phyloP scores from a whole-genome alignment of 2,888 invertebrate species.

The Drosophila buzzatii region DNA sequence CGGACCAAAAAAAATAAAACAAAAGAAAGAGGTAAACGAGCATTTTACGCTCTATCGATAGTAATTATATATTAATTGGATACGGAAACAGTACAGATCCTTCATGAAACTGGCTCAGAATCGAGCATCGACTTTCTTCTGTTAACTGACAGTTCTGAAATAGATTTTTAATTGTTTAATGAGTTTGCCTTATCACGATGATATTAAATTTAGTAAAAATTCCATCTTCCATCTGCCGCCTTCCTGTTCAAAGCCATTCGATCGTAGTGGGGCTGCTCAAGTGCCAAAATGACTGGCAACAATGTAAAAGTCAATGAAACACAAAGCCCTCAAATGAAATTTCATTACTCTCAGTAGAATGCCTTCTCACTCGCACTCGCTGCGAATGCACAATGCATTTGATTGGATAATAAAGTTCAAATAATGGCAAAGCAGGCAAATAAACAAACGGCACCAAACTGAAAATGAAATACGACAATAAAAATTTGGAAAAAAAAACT shows the following conservation, averaged over 20 bases:
- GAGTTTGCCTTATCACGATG: slow-evolving; percentile 27
- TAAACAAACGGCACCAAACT: slow-evolving; percentile 37
- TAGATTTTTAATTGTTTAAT: background rate
- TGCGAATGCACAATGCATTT: slow-evolving; percentile 69
- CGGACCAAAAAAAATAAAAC: slow-evolving; percentile 14
- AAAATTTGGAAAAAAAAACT: background rate
- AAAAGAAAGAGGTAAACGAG: background rate
- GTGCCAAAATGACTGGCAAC: slow-evolving; percentile 48
- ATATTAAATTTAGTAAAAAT: background rate
- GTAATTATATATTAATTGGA: slow-evolving; percentile 7
- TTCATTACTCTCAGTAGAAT: slow-evolving; percentile 20
- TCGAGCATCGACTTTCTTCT: background rate
- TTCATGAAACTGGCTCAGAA: background rate
- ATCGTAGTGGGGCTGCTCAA: slow-evolving; percentile 7
- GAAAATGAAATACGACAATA: slow-evolving; percentile 37
- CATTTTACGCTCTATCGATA: slow-evolving; percentile 6
- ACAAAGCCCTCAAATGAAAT: slow-evolving; percentile 26
- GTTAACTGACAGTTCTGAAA: background rate
- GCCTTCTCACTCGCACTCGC: background rate
- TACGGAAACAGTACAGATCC: background rate
- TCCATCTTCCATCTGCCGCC: slow-evolving; percentile 1
- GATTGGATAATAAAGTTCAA: slow-evolving; percentile 72
- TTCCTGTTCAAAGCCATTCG: slow-evolving; percentile 23
- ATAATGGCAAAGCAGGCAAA: slow-evolving; percentile 58
- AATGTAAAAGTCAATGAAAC: slow-evolving; percentile 40